phyloP scores from a whole-genome alignment of 2,797 vertebrate genomes.

The Xenopus petersii region DNA sequence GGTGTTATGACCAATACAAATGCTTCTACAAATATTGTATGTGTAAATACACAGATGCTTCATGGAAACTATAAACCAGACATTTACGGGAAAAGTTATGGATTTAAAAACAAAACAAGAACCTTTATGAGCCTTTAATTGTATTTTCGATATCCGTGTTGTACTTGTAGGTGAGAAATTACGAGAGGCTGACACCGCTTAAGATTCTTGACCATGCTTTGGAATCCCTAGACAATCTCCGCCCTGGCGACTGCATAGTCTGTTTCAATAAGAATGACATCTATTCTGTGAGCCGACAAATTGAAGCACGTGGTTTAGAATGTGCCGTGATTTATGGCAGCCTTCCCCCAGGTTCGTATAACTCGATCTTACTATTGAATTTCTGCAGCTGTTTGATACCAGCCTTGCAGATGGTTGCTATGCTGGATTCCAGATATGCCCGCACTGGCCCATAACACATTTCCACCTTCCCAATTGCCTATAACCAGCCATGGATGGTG shows the following conservation, averaged over 20 bases:
- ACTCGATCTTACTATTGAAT: too few relatives aligned
- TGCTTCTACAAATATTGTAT: too few relatives aligned
- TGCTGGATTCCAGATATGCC: too few relatives aligned
- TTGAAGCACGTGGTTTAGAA: constrained; percentile 84
- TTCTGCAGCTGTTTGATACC: too few relatives aligned
- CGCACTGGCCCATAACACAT: too few relatives aligned
- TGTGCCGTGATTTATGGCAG: constrained; percentile 98
- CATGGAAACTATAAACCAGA: too few relatives aligned
- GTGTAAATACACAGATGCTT: too few relatives aligned
- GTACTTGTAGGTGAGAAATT: constrained; percentile 76
- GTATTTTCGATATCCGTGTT: not conserved
- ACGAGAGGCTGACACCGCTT: constrained; percentile 88
- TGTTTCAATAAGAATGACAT: constrained; percentile 98
- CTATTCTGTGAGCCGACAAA: constrained; percentile 92
- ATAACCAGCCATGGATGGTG: too few relatives aligned
- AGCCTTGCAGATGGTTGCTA: too few relatives aligned
- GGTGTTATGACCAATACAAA: too few relatives aligned
- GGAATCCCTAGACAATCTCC: constrained; percentile 87
- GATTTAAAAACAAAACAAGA: not conserved
- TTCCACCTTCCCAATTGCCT: too few relatives aligned
- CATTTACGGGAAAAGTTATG: not conserved
- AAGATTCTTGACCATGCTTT: constrained; percentile 79
- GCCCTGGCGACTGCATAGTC: constrained; percentile 89
- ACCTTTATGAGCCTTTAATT: too few relatives aligned
- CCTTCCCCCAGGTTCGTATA: constrained; percentile 83